Evolutionary conservation across 2,888 invertebrate species (phyloP).

Genomic region (Rosalia funebris): DNA sequence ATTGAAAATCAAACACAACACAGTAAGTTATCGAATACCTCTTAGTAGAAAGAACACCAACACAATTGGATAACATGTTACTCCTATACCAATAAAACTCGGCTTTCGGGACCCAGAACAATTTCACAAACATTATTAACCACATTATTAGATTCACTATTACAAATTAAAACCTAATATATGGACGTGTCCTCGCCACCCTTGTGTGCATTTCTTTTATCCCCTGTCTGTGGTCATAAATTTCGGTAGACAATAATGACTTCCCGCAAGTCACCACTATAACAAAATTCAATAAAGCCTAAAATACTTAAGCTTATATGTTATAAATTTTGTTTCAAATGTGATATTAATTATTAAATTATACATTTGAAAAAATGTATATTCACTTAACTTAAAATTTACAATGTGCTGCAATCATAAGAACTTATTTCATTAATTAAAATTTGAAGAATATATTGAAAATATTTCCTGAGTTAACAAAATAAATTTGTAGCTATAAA

Average conservation of each 20-base stretch:
- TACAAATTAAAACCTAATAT: constrained; percentile 4
- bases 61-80: not conserved
- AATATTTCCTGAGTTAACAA: too few species aligned
- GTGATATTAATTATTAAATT: too few species aligned
- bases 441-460: too few species aligned
- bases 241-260: constrained; percentile 1
- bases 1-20: not conserved
- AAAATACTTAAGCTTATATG: not conserved
- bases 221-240: not conserved
- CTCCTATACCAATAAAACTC: not conserved
- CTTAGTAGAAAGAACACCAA: not conserved
- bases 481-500: too few species aligned
- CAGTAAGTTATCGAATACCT: not conserved
- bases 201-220: not conserved
- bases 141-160: constrained; percentile 4
- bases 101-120: not conserved
- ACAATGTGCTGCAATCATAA: too few species aligned
- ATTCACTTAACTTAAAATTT: too few species aligned
- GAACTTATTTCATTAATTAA: too few species aligned
- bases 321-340: not conserved
- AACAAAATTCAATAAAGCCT: not conserved
- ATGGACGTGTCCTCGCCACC: not conserved
- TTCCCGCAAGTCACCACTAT: not conserved
- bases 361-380: too few species aligned
- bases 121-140: constrained; percentile 2